Evolutionary conservation across 2,797 vertebrate species (phyloP).

Genomic region (Triplophysa yarkandensis): DNA sequence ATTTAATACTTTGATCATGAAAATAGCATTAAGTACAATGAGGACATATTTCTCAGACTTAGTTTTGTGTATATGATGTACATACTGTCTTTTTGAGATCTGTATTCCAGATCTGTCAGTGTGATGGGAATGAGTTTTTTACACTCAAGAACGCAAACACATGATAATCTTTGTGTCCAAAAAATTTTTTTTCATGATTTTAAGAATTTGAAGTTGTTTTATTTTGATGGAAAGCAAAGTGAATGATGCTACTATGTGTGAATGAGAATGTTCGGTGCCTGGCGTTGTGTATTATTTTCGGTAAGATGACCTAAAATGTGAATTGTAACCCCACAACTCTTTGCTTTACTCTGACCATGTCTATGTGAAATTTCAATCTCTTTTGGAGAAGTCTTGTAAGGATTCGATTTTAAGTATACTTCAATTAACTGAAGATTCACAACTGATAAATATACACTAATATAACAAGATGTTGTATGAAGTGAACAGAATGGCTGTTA

Average conservation of each 20-base stretch:
- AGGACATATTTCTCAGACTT: conserved; percentile 75
- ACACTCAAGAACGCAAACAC: conserved; percentile 36
- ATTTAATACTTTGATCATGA: conserved; percentile 72
- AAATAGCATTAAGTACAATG: conserved; percentile 73
- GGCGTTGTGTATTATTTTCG: conserved; percentile 42
- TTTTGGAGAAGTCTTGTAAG: conserved; percentile 28
- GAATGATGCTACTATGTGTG: conserved; percentile 30
- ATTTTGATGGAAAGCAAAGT: conserved; percentile 30
- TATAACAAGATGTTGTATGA: conserved; percentile 38
- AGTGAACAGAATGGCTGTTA: conserved; percentile 37
- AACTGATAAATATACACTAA: conserved; percentile 37
- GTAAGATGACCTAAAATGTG: conserved; percentile 73
- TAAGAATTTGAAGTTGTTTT: conserved; percentile 26
- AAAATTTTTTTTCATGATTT: conserved; percentile 14
- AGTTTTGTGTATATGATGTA: conserved; percentile 95
- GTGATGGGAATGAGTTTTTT: conserved; percentile 32
- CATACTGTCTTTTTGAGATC: conserved; percentile 79
- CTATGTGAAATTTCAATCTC: conserved; percentile 32
- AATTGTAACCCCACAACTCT: conserved; percentile 61
- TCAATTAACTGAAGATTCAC: conserved; percentile 41
- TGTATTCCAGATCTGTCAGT: conserved; percentile 45
- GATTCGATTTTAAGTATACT: conserved; percentile 38
- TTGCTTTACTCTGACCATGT: conserved; percentile 39
- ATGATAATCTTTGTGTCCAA: conserved; percentile 27
- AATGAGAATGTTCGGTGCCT: conserved; percentile 14